Conservation (phyloP, 2,888 invertebrate species). For the Brenthis hecate region DNA sequence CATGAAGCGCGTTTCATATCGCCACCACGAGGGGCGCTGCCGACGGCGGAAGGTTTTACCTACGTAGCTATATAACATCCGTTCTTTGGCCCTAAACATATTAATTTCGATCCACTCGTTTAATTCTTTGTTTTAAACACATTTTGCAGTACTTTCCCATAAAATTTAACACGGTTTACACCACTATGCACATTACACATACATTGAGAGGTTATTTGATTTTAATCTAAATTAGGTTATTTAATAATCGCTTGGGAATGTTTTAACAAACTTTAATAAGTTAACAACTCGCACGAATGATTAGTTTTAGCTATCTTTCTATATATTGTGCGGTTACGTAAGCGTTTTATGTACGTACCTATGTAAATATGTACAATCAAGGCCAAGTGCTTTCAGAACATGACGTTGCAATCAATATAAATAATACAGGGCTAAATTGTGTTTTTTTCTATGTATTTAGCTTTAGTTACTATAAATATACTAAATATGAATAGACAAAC, state of each 20-base stretch:
- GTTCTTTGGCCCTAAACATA: conserved; percentile 73
- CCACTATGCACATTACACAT: conserved; percentile 39
- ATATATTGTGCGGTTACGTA: conserved; percentile 66
- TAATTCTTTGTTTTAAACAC: conserved; percentile 75
- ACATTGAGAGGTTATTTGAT: conserved; percentile 64
- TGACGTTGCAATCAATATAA: conserved; percentile 40
- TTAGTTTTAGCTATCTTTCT: conserved; percentile 58
- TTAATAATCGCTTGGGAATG: conserved; percentile 37
- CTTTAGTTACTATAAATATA: conserved; percentile 14
- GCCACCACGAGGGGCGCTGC: conserved; percentile 73
- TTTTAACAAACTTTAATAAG: conserved; percentile 52
- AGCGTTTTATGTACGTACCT: conserved; percentile 58
- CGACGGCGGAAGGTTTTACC: conserved; percentile 81
- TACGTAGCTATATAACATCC: conserved; percentile 81
- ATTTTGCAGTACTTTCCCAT: conserved; percentile 65
- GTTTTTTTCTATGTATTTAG: conserved; percentile 30
- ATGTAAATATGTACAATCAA: conserved; percentile 61
- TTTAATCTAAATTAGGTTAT: conserved; percentile 43
- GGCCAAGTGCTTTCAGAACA: conserved; percentile 65
- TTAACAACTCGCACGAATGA: conserved; percentile 53
- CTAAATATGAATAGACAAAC: background rate
- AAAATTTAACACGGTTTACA: conserved; percentile 64
- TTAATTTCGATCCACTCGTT: conserved; percentile 73
- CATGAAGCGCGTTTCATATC: conserved; percentile 72
- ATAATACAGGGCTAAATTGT: conserved; percentile 37